Evolutionary conservation across 2,113 vertebrate genomes (phyloP).

Genomic region (Argyrosomus japonicus): DNA sequence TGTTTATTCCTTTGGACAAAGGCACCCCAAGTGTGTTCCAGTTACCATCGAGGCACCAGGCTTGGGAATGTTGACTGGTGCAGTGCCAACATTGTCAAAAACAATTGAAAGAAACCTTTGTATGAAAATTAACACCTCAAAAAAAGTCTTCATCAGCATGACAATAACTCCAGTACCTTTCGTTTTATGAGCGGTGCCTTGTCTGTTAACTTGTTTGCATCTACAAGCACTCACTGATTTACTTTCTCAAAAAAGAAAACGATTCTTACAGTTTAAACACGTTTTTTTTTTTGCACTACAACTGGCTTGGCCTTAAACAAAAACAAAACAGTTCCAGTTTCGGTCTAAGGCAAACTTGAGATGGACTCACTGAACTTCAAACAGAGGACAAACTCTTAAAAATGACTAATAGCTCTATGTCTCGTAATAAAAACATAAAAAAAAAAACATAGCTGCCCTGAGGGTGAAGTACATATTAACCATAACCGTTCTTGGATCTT

Average conservation of each 20-base stretch:
- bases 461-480: conserved; percentile 65
- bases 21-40: conserved; percentile 77
- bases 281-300: conserved; percentile 21
- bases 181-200: conserved; percentile 28
- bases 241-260: conserved; percentile 51
- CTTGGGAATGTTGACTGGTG: conserved; percentile 55
- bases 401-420: conserved; percentile 54
- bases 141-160: conserved; percentile 46
- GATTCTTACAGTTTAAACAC: conserved; percentile 49
- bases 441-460: conserved; percentile 75
- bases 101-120: conserved; percentile 42
- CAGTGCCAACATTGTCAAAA: conserved; percentile 43
- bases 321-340: conserved; percentile 72
- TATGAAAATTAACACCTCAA: conserved; percentile 29
- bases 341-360: conserved; percentile 80
- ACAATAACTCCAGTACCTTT: conserved; percentile 67
- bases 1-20: conserved; percentile 83
- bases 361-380: conserved; percentile 71
- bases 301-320: conserved; percentile 58
- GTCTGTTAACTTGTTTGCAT: conserved; percentile 48
- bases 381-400: conserved; percentile 48
- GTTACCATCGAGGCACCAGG: conserved; percentile 57
- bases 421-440: conserved; percentile 22
- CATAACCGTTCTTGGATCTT: conserved; percentile 73
- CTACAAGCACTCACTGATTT: conserved; percentile 43